phyloP scores from a whole-genome alignment of 2,113 vertebrate species.

The Bubo bubo region DNA sequence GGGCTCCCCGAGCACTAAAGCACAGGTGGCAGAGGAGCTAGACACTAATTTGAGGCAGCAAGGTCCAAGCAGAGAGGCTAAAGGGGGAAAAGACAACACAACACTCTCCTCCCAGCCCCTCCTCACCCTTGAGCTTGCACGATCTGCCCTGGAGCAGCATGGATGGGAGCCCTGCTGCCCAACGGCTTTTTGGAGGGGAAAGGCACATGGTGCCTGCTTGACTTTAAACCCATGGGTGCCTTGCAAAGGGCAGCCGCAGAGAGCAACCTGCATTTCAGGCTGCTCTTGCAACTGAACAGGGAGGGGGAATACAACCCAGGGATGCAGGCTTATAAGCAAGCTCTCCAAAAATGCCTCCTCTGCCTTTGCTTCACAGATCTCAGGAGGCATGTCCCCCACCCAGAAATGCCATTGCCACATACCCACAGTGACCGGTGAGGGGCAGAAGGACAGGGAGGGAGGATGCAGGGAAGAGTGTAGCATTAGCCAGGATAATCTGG shows the following conservation, averaged over 20 bases:
- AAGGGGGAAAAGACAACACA: background rate
- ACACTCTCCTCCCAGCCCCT: background rate
- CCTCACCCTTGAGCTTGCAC: background rate
- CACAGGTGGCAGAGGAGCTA: background rate
- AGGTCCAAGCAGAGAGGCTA: background rate
- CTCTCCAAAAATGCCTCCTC: background rate
- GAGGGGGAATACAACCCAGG: background rate
- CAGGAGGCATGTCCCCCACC: background rate
- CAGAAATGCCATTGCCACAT: background rate
- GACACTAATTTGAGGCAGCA: background rate
- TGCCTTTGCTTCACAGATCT: background rate
- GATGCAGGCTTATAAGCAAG: background rate
- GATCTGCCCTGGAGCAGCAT: background rate
- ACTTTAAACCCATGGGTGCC: background rate
- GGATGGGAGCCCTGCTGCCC: background rate
- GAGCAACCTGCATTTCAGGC: background rate
- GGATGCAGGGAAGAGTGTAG: background rate
- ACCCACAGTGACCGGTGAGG: background rate
- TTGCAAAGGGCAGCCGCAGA: background rate
- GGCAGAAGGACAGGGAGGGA: background rate
- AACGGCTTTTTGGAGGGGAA: background rate
- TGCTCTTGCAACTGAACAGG: fast-evolving
- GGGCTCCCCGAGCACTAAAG: fast-evolving
- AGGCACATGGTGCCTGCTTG: fast-evolving
- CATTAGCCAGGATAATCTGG: slow-evolving; percentile 53